Evolutionary conservation across 2,113 vertebrate genomes (phyloP).

Genomic region (Chrysemys picta): DNA sequence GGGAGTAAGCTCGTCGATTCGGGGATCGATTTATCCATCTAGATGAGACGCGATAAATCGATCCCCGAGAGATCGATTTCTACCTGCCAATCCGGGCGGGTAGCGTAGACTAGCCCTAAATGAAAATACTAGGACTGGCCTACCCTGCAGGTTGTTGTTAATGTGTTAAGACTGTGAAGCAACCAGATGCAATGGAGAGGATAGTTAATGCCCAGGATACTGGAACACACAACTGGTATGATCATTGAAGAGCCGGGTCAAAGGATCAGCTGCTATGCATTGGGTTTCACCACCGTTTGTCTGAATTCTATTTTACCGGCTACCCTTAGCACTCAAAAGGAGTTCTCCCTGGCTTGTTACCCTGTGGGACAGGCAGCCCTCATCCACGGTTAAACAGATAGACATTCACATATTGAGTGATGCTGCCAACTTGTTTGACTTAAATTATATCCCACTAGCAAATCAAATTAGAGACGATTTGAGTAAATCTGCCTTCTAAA

Average conservation of each 20-base stretch:
- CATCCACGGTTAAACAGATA: constrained; percentile 71
- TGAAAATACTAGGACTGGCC: neutral
- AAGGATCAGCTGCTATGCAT: neutral
- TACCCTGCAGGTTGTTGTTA: accelerated
- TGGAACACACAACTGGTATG: neutral
- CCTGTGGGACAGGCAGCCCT: constrained; percentile 3
- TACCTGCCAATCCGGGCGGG: too few relatives aligned
- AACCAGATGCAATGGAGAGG: neutral
- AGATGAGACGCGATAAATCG: too few relatives aligned
- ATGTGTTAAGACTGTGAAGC: neutral
- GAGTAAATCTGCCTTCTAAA: constrained; percentile 72
- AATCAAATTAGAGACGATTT: constrained; percentile 71
- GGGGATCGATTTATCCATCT: too few relatives aligned
- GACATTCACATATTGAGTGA: constrained; percentile 39
- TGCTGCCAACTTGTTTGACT: constrained; percentile 67
- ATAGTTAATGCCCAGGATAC: neutral
- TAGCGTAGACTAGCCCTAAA: neutral
- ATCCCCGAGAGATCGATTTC: too few relatives aligned
- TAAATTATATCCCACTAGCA: constrained; percentile 67
- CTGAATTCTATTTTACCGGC: constrained; percentile 20
- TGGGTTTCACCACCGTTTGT: neutral
- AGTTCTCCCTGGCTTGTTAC: neutral
- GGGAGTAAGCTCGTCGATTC: too few relatives aligned
- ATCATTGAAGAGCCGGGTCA: neutral
- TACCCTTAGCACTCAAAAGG: neutral